Percentiles rank a stretch among this genome's conserved stretches.
Conservation (phyloP, 1,140 invertebrate genomes). For the Lepidurus arcticus region DNA sequence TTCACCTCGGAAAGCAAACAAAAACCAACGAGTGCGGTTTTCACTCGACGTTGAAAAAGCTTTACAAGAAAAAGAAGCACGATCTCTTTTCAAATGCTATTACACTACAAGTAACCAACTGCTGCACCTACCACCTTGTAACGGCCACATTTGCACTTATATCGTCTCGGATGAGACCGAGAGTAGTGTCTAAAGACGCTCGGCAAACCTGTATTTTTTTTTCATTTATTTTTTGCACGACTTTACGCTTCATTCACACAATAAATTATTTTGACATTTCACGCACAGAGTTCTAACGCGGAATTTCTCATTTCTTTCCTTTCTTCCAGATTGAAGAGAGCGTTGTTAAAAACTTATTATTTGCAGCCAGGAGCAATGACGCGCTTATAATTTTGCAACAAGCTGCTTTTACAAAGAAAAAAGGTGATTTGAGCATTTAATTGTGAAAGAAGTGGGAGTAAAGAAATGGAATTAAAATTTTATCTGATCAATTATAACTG, state of each 20-base stretch:
- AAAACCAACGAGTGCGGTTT: neutral
- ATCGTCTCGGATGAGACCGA: neutral
- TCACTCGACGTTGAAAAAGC: neutral
- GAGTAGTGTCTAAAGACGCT: neutral
- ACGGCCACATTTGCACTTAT: conserved; percentile 7
- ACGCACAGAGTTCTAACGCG: neutral
- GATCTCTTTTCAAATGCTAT: neutral
- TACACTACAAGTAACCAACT: neutral
- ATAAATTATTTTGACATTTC: conserved; percentile 4
- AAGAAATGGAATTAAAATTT: neutral
- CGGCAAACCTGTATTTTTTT: neutral
- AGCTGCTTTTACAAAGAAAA: conserved; percentile 10
- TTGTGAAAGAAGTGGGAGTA: neutral
- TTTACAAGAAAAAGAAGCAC: conserved; percentile 19
- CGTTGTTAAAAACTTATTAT: neutral
- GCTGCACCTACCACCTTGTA: neutral
- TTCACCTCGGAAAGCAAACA: conserved; percentile 6
- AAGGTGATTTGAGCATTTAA: conserved; percentile 14
- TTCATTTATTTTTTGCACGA: neutral
- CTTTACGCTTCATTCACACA: neutral
- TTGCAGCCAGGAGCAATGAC: conserved; percentile 1
- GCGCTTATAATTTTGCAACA: neutral
- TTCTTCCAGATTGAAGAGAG: conserved; percentile 9
- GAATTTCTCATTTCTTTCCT: neutral
- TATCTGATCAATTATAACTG: neutral